A percentile compares a stretch with the other conserved stretches of the same genome.
Conservation (phyloP, 2,888 invertebrate species). For the Gryllus longicercus region DNA sequence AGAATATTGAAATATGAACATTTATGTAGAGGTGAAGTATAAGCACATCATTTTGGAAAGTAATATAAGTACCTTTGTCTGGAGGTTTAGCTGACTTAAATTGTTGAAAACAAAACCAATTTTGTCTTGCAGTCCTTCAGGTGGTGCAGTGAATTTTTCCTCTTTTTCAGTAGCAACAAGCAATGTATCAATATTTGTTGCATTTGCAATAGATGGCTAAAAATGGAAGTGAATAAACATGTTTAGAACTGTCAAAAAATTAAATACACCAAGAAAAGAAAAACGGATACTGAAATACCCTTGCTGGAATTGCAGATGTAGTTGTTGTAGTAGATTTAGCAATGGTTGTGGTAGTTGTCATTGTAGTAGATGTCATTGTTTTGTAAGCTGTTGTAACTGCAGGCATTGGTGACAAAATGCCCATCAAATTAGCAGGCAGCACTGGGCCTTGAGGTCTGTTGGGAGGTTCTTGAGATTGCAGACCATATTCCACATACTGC, state of each 20-base stretch:
- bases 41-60: too few species aligned
- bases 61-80: conserved; percentile 62
- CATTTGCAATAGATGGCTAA: conserved; percentile 90
- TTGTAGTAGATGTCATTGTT: conserved; percentile 51
- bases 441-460: conserved; percentile 72
- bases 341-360: conserved; percentile 50
- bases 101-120: conserved; percentile 99
- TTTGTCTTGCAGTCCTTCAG: conserved; percentile 93
- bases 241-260: neutral
- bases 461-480: conserved; percentile 86
- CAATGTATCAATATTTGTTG: conserved; percentile 95
- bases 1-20: too few species aligned
- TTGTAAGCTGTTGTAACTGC: conserved; percentile 57
- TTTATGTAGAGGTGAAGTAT: too few species aligned
- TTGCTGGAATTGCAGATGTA: conserved; percentile 53
- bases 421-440: conserved; percentile 58
- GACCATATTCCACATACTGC: conserved; percentile 83
- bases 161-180: conserved; percentile 91
- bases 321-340: conserved; percentile 59
- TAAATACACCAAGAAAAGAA: neutral
- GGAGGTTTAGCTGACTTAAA: conserved; percentile 90
- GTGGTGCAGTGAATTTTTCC: conserved; percentile 84
- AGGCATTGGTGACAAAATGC: conserved; percentile 56
- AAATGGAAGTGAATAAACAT: conserved; percentile 42
- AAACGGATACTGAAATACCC: conserved; percentile 43